These are phyloP conservation scores for Caerostris darwini DNA, from an alignment of 1,140 invertebrate genomes.

Conservation along the genomic window DNA sequence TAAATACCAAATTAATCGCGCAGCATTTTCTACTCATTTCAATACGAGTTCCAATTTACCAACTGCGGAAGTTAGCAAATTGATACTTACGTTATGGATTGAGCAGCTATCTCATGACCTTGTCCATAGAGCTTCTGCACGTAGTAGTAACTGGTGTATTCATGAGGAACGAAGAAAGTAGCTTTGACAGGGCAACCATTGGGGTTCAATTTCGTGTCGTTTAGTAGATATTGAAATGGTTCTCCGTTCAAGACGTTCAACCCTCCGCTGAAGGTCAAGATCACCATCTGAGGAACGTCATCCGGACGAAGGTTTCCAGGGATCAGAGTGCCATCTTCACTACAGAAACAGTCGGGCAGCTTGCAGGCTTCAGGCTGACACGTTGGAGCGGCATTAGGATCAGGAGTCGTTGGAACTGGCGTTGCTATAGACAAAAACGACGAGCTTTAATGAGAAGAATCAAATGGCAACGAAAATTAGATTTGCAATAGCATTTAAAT, in stretches of 20 bases:
- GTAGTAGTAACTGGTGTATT: conserved; percentile 90
- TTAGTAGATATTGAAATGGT: conserved; percentile 61
- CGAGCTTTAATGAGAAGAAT: too few relatives aligned
- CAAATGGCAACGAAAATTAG: too few relatives aligned
- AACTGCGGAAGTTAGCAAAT: too few relatives aligned
- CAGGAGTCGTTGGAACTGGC: conserved; percentile 74
- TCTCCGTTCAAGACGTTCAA: conserved; percentile 78
- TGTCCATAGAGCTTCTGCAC: conserved; percentile 91
- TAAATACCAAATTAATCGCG: too few relatives aligned
- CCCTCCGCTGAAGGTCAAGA: conserved; percentile 79
- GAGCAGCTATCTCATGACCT: conserved; percentile 92
- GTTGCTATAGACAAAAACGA: conserved; percentile 72
- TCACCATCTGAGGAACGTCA: conserved; percentile 79
- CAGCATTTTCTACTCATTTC: too few relatives aligned
- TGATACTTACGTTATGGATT: conserved; percentile 87
- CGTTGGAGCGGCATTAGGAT: conserved; percentile 86
- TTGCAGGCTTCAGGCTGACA: conserved; percentile 90
- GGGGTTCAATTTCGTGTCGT: conserved; percentile 87
- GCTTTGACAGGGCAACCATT: conserved; percentile 90
- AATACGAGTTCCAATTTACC: too few relatives aligned
- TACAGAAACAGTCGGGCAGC: conserved; percentile 96
- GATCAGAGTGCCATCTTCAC: conserved; percentile 93
- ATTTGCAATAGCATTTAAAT: too few relatives aligned
- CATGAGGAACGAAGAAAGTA: conserved; percentile 91
- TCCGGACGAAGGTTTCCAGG: conserved; percentile 84